phyloP scores from a whole-genome alignment of 1,140 invertebrate genomes.

The Ceratosolen fusciceps region DNA sequence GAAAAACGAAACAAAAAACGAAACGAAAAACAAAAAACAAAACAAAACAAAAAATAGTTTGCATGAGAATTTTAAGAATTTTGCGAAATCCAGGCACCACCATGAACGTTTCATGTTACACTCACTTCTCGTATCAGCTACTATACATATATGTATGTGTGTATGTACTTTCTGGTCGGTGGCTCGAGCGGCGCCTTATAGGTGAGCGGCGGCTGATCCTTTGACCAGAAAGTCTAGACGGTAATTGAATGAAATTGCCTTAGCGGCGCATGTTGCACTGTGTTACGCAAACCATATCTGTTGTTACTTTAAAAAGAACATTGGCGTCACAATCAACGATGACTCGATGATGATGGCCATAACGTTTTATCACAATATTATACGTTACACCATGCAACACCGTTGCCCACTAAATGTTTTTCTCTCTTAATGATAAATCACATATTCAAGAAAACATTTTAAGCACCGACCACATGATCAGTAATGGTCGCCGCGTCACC shows the following conservation, averaged over 20 bases:
- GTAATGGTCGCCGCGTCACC: no score
- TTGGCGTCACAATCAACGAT: neutral
- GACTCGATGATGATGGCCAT: no score
- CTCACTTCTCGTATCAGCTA: slow-evolving; percentile 11
- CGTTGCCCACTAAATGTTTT: neutral
- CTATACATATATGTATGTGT: no score
- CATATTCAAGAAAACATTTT: no score
- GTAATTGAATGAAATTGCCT: neutral
- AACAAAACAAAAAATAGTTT: neutral
- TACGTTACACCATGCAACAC: slow-evolving; percentile 32
- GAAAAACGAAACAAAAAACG: no score
- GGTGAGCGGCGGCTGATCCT: no score
- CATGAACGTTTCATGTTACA: slow-evolving; percentile 25
- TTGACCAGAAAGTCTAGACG: slow-evolving; percentile 36
- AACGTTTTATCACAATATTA: no score
- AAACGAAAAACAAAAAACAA: no score
- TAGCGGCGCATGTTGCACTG: slow-evolving; percentile 45
- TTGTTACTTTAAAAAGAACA: neutral
- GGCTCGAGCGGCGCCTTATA: no score
- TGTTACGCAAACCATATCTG: slow-evolving; percentile 24
- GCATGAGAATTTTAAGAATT: slow-evolving; percentile 33
- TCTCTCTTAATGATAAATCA: neutral
- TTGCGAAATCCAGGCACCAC: slow-evolving; percentile 14
- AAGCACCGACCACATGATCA: no score
- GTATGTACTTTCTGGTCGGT: slow-evolving; percentile 31